A percentile compares a stretch with the other conserved stretches of the same genome.
These are phyloP conservation scores for Bombus haemorrhoidalis DNA, from an alignment of 1,140 invertebrate species.

Conservation along the genomic window DNA sequence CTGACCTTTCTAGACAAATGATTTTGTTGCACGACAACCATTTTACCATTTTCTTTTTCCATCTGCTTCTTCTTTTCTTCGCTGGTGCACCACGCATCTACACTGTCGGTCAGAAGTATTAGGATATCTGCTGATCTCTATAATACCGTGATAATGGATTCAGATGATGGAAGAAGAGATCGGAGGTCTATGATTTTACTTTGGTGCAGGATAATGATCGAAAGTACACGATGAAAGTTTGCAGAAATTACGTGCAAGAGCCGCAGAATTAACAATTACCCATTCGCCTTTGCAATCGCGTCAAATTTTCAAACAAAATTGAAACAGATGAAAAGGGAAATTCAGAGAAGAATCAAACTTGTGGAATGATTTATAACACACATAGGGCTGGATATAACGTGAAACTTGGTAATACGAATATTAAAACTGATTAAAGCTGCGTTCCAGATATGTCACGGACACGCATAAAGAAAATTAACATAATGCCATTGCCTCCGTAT, in stretches of 20 bases:
- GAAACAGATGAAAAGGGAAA: not conserved
- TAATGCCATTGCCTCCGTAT: no score
- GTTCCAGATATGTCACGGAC: no score
- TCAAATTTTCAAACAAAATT: not conserved
- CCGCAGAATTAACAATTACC: not conserved
- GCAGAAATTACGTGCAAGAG: not conserved
- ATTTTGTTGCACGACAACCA: conserved; percentile 59
- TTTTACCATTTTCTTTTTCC: conserved; percentile 38
- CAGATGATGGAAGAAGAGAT: not conserved
- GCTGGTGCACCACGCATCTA: not conserved
- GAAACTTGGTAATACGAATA: not conserved
- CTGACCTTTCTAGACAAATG: conserved; percentile 54
- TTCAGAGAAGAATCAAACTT: not conserved
- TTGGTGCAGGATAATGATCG: no score
- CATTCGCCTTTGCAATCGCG: not conserved
- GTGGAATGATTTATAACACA: not conserved
- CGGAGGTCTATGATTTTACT: no score
- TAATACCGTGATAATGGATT: not conserved
- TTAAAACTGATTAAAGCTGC: not conserved
- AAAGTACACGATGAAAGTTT: no score
- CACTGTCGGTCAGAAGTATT: not conserved
- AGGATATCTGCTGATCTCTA: not conserved
- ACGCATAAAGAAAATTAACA: not conserved
- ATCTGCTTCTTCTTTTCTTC: not conserved
- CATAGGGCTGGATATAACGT: no score